Evolutionary conservation across 2,113 vertebrate genomes (phyloP).

Genomic region (Columba livia): DNA sequence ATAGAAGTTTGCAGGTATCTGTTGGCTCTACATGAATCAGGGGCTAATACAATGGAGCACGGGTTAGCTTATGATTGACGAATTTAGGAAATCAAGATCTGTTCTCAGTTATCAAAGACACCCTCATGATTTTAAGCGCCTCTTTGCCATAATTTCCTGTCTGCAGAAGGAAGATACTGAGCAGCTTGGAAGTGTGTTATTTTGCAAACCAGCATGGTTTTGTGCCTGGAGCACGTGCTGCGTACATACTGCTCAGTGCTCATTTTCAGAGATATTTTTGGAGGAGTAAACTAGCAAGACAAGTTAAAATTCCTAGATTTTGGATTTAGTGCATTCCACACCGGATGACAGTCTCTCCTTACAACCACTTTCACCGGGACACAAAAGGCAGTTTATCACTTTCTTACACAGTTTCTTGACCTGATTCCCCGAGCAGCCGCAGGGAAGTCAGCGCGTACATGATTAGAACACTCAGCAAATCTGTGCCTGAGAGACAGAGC

Average conservation of each 20-base stretch:
- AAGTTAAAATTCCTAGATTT: not conserved
- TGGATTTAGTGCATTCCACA: not conserved
- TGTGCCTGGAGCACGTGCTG: not conserved
- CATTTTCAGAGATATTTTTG: not conserved
- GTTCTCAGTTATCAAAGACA: not conserved
- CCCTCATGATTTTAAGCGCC: not conserved
- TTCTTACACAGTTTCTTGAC: not conserved
- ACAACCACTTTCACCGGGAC: not conserved
- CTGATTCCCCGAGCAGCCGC: not conserved
- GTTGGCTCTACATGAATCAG: not conserved
- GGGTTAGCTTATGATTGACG: not conserved
- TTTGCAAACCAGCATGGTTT: not conserved
- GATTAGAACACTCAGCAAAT: not conserved
- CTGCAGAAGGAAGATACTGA: not conserved
- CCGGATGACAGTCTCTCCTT: not conserved
- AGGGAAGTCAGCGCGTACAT: accelerated
- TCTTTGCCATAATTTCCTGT: not conserved
- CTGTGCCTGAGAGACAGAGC: not conserved
- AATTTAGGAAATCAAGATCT: not conserved
- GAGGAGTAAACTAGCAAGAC: not conserved
- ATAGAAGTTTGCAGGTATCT: not conserved
- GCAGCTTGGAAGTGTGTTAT: not conserved
- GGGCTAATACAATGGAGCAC: not conserved
- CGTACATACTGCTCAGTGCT: accelerated
- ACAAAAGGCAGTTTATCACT: not conserved